Percentiles rank a stretch among this genome's conserved stretches.
Evolutionary conservation across 2,888 invertebrate species (phyloP).

Genomic region (Eupelmus urozonus): DNA sequence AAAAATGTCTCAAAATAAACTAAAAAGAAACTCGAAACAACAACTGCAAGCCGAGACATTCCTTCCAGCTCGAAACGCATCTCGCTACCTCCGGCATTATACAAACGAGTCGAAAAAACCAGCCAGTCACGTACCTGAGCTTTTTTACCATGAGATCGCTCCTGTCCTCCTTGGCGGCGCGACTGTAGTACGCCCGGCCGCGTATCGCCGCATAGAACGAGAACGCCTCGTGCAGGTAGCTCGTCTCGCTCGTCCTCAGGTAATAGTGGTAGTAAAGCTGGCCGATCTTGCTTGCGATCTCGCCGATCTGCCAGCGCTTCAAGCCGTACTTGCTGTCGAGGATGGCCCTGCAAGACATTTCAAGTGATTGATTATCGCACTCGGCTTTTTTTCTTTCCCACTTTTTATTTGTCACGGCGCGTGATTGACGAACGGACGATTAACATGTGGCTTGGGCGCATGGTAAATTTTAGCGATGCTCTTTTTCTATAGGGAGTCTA

Average conservation of each 20-base stretch:
- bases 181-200: conserved; percentile 94
- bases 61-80: background rate
- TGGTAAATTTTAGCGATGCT: too few species aligned
- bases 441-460: too few species aligned
- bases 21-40: background rate
- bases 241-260: conserved; percentile 96
- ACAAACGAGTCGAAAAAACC: background rate
- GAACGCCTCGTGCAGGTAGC: conserved; percentile 96
- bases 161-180: conserved; percentile 94
- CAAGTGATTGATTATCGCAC: too few species aligned
- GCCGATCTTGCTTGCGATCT: conserved; percentile 98
- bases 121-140: conserved; percentile 80
- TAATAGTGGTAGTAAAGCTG: conserved; percentile 99
- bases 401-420: background rate
- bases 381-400: background rate
- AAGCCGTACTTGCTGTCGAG: conserved; percentile 95
- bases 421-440: background rate
- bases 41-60: background rate
- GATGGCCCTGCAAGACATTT: conserved; percentile 84
- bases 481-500: too few species aligned
- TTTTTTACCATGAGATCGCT: conserved; percentile 98
- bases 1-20: background rate
- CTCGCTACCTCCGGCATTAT: too few species aligned
- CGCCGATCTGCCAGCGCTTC: conserved; percentile 98
- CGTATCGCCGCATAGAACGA: conserved; percentile 97